phyloP scores from a whole-genome alignment of 2,888 invertebrate species.

The Chaetogeoica ovagalla region DNA sequence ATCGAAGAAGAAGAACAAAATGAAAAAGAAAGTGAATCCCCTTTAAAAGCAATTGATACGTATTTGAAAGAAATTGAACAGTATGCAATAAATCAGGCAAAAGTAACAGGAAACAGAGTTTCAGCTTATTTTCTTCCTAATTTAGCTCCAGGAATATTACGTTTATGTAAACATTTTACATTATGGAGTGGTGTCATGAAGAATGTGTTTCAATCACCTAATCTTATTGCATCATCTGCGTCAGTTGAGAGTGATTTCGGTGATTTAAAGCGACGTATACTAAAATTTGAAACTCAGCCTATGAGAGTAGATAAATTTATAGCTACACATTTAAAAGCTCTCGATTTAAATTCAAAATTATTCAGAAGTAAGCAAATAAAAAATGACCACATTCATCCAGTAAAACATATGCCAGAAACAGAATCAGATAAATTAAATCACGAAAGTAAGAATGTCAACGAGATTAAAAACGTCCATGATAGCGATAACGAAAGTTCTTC shows the following conservation, averaged over 20 bases:
- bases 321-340: neutral
- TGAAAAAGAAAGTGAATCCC: neutral
- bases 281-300: conserved; percentile 12
- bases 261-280: conserved; percentile 8
- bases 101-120: conserved; percentile 8
- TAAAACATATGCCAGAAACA: neutral
- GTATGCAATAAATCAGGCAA: neutral
- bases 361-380: neutral
- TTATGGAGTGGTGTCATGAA: conserved; percentile 5
- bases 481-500: neutral
- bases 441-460: neutral
- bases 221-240: neutral
- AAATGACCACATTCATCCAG: neutral
- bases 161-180: conserved; percentile 2
- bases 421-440: too few relatives aligned
- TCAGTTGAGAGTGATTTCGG: conserved; percentile 1
- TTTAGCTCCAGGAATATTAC: neutral
- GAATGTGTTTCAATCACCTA: neutral
- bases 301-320: conserved; percentile 16
- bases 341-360: neutral
- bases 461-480: neutral
- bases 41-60: neutral
- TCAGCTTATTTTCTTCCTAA: neutral
- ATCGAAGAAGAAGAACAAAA: neutral
- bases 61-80: conserved; percentile 12